phyloP scores from a whole-genome alignment of 2,888 invertebrate species.

The Brachylomia viminalis region DNA sequence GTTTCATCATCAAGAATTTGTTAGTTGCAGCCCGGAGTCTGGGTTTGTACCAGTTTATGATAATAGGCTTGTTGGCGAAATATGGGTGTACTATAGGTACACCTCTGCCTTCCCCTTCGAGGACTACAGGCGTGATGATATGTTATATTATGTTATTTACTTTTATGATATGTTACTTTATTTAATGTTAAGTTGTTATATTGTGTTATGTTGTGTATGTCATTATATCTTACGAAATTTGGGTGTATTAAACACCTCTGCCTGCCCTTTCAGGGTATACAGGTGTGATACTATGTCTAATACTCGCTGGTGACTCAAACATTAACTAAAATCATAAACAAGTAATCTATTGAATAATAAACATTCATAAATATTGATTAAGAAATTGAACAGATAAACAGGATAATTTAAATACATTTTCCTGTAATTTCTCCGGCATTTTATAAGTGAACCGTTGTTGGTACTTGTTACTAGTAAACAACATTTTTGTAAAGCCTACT shows the following conservation, averaged over 20 bases:
- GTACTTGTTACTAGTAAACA: constrained; percentile 9
- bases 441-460: not conserved
- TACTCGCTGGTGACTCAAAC: not conserved
- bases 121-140: too few species aligned
- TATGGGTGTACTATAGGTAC: not conserved
- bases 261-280: fast-evolving
- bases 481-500: constrained; percentile 30
- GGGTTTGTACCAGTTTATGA: not conserved
- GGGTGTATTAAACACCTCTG: not conserved
- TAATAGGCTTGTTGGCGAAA: not conserved
- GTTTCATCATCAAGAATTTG: too few species aligned
- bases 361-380: constrained; percentile 41
- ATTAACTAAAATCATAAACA: not conserved
- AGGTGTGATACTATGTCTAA: not conserved
- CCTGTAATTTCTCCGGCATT: constrained; percentile 22
- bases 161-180: too few species aligned
- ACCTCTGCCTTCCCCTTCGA: not conserved
- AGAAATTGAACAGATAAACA: constrained; percentile 3
- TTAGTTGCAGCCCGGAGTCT: not conserved
- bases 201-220: too few species aligned
- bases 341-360: not conserved
- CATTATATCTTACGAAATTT: too few species aligned
- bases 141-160: too few species aligned
- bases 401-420: constrained; percentile 33
- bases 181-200: too few species aligned